Evolutionary conservation across 2,113 vertebrate genomes (phyloP).

Genomic region (Chloebia gouldiae): DNA sequence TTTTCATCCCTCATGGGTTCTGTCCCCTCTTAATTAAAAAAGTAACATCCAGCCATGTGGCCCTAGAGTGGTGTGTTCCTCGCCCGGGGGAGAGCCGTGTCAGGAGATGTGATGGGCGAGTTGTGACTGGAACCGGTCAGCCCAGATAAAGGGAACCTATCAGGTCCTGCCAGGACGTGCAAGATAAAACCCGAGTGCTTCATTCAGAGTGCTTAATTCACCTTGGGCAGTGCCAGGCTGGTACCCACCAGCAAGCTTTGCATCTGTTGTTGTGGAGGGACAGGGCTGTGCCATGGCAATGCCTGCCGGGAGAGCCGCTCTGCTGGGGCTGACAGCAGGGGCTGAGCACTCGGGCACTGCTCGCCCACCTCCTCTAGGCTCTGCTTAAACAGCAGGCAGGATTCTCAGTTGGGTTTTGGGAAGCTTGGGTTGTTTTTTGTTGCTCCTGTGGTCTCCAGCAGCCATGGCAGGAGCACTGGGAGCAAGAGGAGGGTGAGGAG

Average conservation of each 20-base stretch:
- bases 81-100: background rate
- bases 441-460: fast-evolving
- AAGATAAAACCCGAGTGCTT: background rate
- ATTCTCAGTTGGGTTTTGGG: background rate
- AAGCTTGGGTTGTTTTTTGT: background rate
- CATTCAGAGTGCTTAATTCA: background rate
- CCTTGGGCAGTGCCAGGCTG: background rate
- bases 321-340: background rate
- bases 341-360: background rate
- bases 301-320: background rate
- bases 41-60: background rate
- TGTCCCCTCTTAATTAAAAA: background rate
- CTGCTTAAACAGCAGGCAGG: background rate
- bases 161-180: slow-evolving; percentile 17
- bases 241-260: background rate
- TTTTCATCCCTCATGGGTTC: background rate
- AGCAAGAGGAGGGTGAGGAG: background rate
- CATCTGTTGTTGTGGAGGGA: background rate
- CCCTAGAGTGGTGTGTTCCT: background rate
- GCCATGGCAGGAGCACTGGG: fast-evolving
- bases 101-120: background rate
- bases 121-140: background rate
- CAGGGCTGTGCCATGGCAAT: background rate
- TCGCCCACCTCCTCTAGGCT: background rate
- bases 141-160: background rate